Evolutionary conservation across 2,113 vertebrate genomes (phyloP).

Genomic region (Felis chaus): DNA sequence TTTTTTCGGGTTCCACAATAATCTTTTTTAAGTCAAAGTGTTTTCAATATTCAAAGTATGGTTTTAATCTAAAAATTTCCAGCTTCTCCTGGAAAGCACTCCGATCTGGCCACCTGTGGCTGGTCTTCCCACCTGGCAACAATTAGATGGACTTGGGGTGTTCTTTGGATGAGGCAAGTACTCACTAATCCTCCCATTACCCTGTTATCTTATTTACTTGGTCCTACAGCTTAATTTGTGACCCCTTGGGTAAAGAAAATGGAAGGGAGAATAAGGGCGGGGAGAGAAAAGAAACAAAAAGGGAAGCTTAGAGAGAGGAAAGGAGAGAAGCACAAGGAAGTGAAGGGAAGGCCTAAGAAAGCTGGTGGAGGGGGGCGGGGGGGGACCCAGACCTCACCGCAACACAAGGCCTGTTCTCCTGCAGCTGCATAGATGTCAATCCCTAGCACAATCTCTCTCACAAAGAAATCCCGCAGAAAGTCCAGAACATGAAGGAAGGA

Average conservation of each 20-base stretch:
- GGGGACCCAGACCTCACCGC: fast-evolving
- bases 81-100: background rate
- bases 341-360: background rate
- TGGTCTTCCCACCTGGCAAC: background rate
- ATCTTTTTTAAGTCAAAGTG: background rate
- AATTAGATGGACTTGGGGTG: background rate
- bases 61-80: background rate
- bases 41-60: background rate
- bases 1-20: background rate
- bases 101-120: background rate
- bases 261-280: background rate
- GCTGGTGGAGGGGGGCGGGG: fast-evolving
- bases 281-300: background rate
- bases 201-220: background rate
- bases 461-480: background rate
- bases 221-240: background rate
- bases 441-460: background rate
- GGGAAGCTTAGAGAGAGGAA: background rate
- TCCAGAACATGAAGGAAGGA: background rate
- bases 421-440: fast-evolving
- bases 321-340: background rate
- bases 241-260: background rate
- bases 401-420: fast-evolving
- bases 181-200: background rate
- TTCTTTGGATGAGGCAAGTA: background rate